A percentile compares a stretch with the other conserved stretches of the same genome.
Conservation (phyloP, 2,113 vertebrate genomes). For the Baryphthengus martii region DNA sequence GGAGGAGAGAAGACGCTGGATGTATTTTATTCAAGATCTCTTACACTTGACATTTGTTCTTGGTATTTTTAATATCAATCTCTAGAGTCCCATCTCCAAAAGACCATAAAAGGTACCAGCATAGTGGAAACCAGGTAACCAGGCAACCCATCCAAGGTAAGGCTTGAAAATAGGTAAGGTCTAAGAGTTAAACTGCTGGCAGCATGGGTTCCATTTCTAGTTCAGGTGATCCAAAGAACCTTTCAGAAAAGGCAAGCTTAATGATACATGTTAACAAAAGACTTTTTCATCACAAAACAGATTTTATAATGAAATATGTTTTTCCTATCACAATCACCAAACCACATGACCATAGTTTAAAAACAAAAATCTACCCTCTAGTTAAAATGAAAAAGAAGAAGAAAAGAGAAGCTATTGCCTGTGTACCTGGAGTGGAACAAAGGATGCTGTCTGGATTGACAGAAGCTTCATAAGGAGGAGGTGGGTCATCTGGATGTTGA, state of each 20-base stretch:
- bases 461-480: constrained; percentile 95
- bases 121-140: background rate
- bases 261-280: background rate
- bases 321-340: background rate
- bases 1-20: background rate
- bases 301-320: background rate
- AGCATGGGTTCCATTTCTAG: background rate
- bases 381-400: background rate
- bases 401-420: background rate
- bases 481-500: constrained; percentile 93
- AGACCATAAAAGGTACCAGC: background rate
- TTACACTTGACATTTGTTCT: background rate
- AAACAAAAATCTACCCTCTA: background rate
- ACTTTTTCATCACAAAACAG: background rate
- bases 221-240: background rate
- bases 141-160: background rate
- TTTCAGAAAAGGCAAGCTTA: background rate
- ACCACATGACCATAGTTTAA: background rate
- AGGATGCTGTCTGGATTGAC: constrained; percentile 89
- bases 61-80: background rate
- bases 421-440: constrained; percentile 85
- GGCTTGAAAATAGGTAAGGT: background rate
- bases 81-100: background rate
- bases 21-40: background rate
- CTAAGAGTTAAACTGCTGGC: background rate